Base-by-base conservation (phyloP, 1,140 invertebrate species). In the Ditylenchus dipsaci region DNA sequence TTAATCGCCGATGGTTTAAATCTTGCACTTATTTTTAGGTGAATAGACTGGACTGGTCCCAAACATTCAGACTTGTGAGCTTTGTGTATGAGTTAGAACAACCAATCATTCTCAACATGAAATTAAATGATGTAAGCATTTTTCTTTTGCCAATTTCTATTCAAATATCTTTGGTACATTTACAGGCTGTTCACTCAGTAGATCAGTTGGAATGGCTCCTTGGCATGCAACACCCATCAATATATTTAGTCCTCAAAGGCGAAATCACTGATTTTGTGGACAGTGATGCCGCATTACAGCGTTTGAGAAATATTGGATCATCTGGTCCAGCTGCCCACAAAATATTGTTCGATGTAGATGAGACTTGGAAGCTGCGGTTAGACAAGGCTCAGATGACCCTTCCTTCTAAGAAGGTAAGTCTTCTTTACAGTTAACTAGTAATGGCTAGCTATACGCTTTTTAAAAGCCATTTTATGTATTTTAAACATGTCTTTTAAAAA, bases 261-360 rank as follows among this genome's bases (percentile, higher is more conserved):
- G 75, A 76, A 29, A 58, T 75, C 11, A 65, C 62, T n/a, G 75
- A 79, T 53, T 75, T 76, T 63, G 76, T 79, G 30, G 76, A 77
- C 53, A 69, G 43, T 1, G 75, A 63, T 43, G n/a, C 43, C 23
- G 65, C 65, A 29, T 27, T 76, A 9, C 11, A 21, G 15, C 65
- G 43, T 29, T 27, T 75, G 17, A 49, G 33, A 13, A 33, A 30
- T 43, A 29, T 70, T 59, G 33, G 64, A 33, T 23, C 26, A 26
- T 5, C 7, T 59, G 26, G 63, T 23, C 23, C 15, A 47, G 23
- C 19, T 7, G 43, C 19, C 11, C 64, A 70, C 29, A 74, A 73
- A 26, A 26, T 76, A 27, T 27, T 76, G 1, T 76, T 78, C 43
- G 75, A 76, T 61, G 73, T 76, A n/a, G 73, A 77, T 60, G 65